Evolutionary conservation across 2,888 invertebrate genomes (phyloP), one percentile per base, ranked within the genome.

Genomic region (Hirtodrosophila trivittata): DNA sequence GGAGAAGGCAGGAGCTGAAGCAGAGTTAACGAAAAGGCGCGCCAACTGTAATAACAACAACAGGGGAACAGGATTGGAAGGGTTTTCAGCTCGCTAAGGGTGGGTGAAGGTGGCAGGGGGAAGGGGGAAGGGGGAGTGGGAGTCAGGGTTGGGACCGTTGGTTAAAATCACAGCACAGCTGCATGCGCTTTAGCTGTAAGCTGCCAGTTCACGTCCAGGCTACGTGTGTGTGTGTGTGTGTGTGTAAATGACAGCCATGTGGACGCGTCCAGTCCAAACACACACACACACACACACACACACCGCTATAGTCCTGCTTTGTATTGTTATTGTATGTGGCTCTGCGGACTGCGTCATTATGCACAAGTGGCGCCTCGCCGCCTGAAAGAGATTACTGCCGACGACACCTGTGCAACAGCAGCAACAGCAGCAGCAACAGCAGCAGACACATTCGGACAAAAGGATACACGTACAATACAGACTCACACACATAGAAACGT

Each of bases 81-180:
- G 76, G 58, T 49, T 54, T n/a, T n/a, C n/a, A n/a, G n/a, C n/a
- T n/a, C n/a, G n/a, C n/a, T n/a, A 25, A 47, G 55, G 18, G 13
- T 32, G 30, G n/a, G 26, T 9, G 6, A 8, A 3, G 5, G 5
- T 5, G 5, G 18, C 18, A 21, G 18, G 25, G 25, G 14, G 47
- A 9, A 32, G 25, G 16, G 52, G 35, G 51, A 30, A 32, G 18
- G 13, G 8, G 16, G 35, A 8, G 1, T 26, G 26, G 39, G 21
- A 8, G 13, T 12, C 14, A 35, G 32, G 39, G 18, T 4, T 37
- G 35, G 50, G 12, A 12, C 12, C 28, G 54, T 54, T 39, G 58
- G 45, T 58, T 63, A 57, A 70, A 81, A 81, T 81, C 80, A 86
- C 80, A 83, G 80, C 84, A 86, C 86, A 81, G 86, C 86, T 81